phyloP scores from a whole-genome alignment of 53 echinoderm and acorn worm genomes.

The Apostichopus leukothele region DNA sequence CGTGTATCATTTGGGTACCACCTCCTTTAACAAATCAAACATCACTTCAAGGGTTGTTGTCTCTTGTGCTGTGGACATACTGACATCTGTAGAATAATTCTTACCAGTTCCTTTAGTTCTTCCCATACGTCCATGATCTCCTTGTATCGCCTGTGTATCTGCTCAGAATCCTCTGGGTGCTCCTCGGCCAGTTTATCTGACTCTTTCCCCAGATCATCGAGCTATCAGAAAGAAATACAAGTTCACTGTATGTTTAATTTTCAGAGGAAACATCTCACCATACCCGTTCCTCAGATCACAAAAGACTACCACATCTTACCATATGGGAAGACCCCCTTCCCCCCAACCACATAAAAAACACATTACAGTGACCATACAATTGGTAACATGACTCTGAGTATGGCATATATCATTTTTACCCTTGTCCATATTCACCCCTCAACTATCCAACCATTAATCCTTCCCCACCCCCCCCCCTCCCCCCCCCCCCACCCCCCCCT shows the following conservation, averaged over 20 bases:
- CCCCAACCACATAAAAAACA: too few species aligned
- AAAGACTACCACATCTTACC: too few species aligned
- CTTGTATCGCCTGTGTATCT: constrained; percentile 71
- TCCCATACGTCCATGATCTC: constrained; percentile 91
- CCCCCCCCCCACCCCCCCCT: background rate
- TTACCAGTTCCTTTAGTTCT: constrained; percentile 93
- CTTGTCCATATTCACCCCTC: background rate
- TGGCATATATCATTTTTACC: background rate
- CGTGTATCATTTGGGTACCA: too few species aligned
- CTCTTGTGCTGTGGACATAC: too few species aligned
- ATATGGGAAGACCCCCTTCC: too few species aligned
- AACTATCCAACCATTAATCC: background rate
- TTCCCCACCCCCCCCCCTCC: background rate
- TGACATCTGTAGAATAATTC: background rate
- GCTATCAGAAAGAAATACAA: constrained; percentile 45
- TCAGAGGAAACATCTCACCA: too few species aligned
- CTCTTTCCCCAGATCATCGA: constrained; percentile 87
- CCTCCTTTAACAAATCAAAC: too few species aligned
- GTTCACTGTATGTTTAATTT: too few species aligned
- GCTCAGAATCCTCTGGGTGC: constrained; percentile 92
- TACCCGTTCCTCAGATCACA: too few species aligned
- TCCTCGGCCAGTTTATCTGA: constrained; percentile 83
- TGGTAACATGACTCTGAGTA: background rate
- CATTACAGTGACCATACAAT: too few species aligned
- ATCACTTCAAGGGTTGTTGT: too few species aligned